Base-by-base conservation (phyloP, 2,797 vertebrate species). In the Euphonia xanthogaster region DNA sequence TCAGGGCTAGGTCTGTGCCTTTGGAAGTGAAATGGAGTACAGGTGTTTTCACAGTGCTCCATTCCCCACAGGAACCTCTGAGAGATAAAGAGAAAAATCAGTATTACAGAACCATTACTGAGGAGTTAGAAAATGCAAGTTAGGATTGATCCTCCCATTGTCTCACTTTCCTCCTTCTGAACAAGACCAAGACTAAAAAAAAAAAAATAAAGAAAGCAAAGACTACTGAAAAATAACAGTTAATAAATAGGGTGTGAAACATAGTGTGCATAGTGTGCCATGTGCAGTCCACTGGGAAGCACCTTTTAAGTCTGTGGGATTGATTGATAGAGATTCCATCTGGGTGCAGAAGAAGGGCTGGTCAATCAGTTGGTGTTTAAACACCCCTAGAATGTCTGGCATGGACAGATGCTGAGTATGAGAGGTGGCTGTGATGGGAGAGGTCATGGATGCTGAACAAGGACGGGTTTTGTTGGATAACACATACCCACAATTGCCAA, bases 241-340 rank as follows among this genome's bases (percentile, higher is more conserved):
- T 74, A 53, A 48, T 66, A 47, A 86, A 20, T 31, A 75, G 50
- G 14, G 3, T 72, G 23, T 39, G 42, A 73, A 42, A 31, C 27
- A 7, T 1, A 30, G 20, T 4, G 4, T 74, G 40, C 27, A 7
- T 1, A 30, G 20, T 4, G 4, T 74, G 40, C 54, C 19, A 2
- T 10, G 7, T 48, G 18, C 63, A 68, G 85, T n/a, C 37, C 48
- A 42, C 24, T 48, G 76, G 62, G 50, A 83, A 47, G 42, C 22
- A 27, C 24, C 22, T 19, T 23, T 60, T 12, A 51, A 31, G 19
- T 54, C 31, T 45, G 5, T 48, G 37, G 78, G 33, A 25, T 0
- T 35, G 24, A 28, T n/a, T 47, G 72, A 10, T 8, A 10, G 12
- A 1, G 37, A 28, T 25, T 73, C 42, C 47, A 3, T 35, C 25